Percentiles rank a stretch among this genome's conserved stretches.
These are phyloP conservation scores for Chymomyza fuscimana DNA, from an alignment of 2,888 invertebrate species.

Conservation along the genomic window DNA sequence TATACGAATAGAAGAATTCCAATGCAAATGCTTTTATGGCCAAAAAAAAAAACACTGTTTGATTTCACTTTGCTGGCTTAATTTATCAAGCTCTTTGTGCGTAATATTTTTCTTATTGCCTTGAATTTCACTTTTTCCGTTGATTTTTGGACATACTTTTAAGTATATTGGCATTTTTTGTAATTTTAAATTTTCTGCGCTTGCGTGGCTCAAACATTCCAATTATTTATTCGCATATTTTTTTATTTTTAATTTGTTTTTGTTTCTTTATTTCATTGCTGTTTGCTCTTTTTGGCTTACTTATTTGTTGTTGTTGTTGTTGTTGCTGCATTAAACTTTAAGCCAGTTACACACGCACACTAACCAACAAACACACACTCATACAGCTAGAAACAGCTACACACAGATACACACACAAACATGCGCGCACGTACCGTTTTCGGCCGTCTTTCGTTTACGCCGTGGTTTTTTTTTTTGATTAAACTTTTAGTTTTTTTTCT, in stretches of 20 bases:
- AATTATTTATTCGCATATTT: conserved; percentile 56
- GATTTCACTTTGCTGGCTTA: no score
- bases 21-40: neutral
- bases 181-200: conserved; percentile 31
- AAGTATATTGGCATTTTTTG: neutral
- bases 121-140: neutral
- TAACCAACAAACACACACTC: conserved; percentile 21
- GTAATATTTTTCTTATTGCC: neutral
- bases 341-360: conserved; percentile 40
- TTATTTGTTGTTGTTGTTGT: conserved; percentile 37
- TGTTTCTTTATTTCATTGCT: conserved; percentile 29
- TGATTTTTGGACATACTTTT: neutral
- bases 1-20: neutral
- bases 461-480: conserved; percentile 42
- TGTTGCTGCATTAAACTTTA: conserved; percentile 63
- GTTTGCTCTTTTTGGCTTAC: conserved; percentile 45
- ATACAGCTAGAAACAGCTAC: neutral
- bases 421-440: conserved; percentile 71
- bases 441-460: conserved; percentile 25
- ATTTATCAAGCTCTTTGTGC: conserved; percentile 1
- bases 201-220: conserved; percentile 61
- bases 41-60: no score
- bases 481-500: conserved; percentile 31
- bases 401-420: conserved; percentile 39
- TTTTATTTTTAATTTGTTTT: conserved; percentile 39